Base-by-base conservation (phyloP, 2,797 vertebrate genomes). In the Lithobates pipiens region DNA sequence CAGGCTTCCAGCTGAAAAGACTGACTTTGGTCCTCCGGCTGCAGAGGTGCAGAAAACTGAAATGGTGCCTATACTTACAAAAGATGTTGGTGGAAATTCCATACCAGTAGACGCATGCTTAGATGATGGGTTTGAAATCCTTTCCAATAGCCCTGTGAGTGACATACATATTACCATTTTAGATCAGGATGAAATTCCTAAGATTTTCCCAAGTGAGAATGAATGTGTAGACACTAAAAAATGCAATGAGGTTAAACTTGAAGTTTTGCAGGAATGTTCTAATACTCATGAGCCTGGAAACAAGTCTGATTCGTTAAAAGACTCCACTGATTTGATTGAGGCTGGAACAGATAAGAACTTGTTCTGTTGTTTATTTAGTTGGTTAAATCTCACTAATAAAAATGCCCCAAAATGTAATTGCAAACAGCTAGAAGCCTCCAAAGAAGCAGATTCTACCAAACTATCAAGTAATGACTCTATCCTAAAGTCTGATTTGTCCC, bases 121-220 rank as follows among this genome's bases (percentile, higher is more conserved):
- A 27, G 63, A 67, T 3, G 80, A 88, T 65, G 0, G 11, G 39
- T 67, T 68, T 83, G 73, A 76, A 10, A 68, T 50, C 18, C 18
- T 57, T 11, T 46, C n/a, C 46, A 25, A 76, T 18, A 83, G 81
- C 54, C 81, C 73, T 46, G 21, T 5, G 7, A 86, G 93, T 67
- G 10, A 67, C 83, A 89, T 91, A 86, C 88, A 92, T 82, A 90
- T 89, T 84, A 82, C 77, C 54, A 13, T 91, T 27, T 82, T 94
- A 83, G 91, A 44, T 36, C 82, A 89, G 23, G 87, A 89, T 76
- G 78, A 90, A 46, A 87, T 91, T 85, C 88, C 85, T 82, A 90
- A 93, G 69, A n/a, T 90, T 3, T 90, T 93, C 89, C 89, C 92
- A 3, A 44, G 57, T 18, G 23, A 54, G 2, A 25, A 44, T 21